Evolutionary conservation across 2,888 invertebrate species (phyloP), one percentile per base, ranked within the genome.

Genomic region (Heliconius ethilla): DNA sequence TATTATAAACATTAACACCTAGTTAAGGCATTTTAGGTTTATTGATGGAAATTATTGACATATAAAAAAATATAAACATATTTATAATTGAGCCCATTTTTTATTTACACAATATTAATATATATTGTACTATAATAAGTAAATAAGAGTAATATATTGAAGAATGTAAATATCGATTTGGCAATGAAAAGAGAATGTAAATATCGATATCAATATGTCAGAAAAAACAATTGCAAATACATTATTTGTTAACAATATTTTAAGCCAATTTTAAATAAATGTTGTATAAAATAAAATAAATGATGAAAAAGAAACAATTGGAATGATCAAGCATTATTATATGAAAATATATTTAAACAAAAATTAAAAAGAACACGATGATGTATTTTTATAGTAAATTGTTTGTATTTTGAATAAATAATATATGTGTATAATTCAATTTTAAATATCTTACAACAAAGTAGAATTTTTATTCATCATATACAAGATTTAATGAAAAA

Each of bases 1-100:
- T 51, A 37, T 67, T 37, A 27, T 40, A 65, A 75, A 72, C 18
- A 10, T 59, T 72, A 55, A 70, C 55, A 72, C 55, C 29, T 72
- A 72, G 18, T 33, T 55, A 78, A 78, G 76, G 76, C 76, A 78
- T 29, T 78, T 51, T 63, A 62, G 15, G n/a, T 63, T 63, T 63
- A 63, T 63, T 63, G 15, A 15, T 15, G 27, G 18, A 51, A 51
- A 51, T 51, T 51, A 51, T 51, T 51, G 18, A 18, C 6, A 51
- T 18, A 51, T 9, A 51, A 22, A 22, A 22, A 51, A 51, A 22
- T 51, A 22, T 22, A 51, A 51, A 51, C 18, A 51, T 9, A 51
- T 22, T 22, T 9, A 51, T 3, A 51, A 51, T 51, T 22, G 51
- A 51, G 51, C 51, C 51, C 22, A 51, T 7, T 51, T 7, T 51